phyloP scores from a whole-genome alignment of 2,888 invertebrate genomes.

The Creontiades dilutus region DNA sequence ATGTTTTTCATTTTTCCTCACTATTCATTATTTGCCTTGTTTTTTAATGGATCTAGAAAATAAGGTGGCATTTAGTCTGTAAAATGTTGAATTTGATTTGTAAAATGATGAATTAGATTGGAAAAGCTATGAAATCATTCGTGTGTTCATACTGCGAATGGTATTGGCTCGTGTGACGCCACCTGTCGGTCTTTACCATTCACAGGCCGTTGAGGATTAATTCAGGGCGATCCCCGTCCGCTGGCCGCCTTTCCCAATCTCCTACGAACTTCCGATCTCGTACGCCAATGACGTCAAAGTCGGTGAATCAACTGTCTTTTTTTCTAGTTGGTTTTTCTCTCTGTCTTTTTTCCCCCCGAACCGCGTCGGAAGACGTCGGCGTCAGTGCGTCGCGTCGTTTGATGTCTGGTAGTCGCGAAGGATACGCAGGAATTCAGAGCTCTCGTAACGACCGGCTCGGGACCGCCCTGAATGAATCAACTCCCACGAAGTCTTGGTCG shows the following conservation, averaged over 20 bases:
- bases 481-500: background rate
- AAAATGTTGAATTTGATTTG: no score
- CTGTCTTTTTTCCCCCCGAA: background rate
- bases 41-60: no score
- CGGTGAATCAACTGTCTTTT: background rate
- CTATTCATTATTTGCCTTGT: no score
- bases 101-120: no score
- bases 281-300: constrained; percentile 7
- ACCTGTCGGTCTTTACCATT: background rate
- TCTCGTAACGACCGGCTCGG: background rate
- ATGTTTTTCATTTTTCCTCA: no score
- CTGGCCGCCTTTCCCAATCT: background rate
- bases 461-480: background rate
- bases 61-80: no score
- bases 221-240: constrained; percentile 6
- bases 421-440: background rate
- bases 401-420: background rate
- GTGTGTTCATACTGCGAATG: background rate
- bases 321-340: background rate
- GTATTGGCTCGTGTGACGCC: background rate
- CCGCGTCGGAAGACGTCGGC: background rate
- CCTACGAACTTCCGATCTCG: constrained; percentile 13
- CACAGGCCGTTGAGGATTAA: constrained; percentile 1
- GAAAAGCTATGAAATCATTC: no score
- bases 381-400: background rate